A percentile compares a stretch with the other conserved stretches of the same genome.
Conservation (phyloP, 2,113 vertebrate genomes). For the Sardina pilchardus region DNA sequence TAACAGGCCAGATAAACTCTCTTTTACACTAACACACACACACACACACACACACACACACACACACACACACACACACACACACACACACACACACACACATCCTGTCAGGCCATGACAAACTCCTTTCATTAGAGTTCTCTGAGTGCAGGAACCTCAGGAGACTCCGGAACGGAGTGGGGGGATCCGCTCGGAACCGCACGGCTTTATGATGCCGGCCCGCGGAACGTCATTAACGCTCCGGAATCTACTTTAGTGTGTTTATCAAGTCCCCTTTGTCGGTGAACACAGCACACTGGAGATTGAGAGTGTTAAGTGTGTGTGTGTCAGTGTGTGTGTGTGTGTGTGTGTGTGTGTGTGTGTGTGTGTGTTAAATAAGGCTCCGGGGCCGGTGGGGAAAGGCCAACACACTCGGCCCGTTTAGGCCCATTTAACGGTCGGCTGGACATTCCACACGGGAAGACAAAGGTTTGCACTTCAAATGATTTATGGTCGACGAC, state of each 20-base stretch:
- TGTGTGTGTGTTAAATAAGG: slow-evolving; percentile 29
- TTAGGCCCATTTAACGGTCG: slow-evolving; percentile 39
- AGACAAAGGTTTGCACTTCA: slow-evolving; percentile 29
- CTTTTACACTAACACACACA: too few relatives aligned
- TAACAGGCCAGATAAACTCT: too few relatives aligned
- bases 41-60: not conserved
- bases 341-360: not conserved
- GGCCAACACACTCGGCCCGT: slow-evolving; percentile 20
- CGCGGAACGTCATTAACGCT: not conserved
- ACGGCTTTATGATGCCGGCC: not conserved
- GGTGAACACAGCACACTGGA: not conserved
- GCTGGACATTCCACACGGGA: slow-evolving; percentile 18
- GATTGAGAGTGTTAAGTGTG: not conserved
- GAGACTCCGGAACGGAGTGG: not conserved
- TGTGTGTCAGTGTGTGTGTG: slow-evolving; percentile 22
- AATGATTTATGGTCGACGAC: slow-evolving; percentile 36
- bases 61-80: slow-evolving; percentile 1
- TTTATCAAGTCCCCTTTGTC: not conserved
- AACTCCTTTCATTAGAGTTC: not conserved
- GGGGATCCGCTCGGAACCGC: not conserved
- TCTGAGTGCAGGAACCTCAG: not conserved
- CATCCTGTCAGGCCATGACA: not conserved
- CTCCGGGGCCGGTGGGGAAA: slow-evolving; percentile 14
- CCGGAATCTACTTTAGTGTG: not conserved
- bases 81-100: not conserved